These are phyloP conservation scores for Lycorma delicatula DNA, from an alignment of 1,140 invertebrate species.

Conservation along the genomic window DNA sequence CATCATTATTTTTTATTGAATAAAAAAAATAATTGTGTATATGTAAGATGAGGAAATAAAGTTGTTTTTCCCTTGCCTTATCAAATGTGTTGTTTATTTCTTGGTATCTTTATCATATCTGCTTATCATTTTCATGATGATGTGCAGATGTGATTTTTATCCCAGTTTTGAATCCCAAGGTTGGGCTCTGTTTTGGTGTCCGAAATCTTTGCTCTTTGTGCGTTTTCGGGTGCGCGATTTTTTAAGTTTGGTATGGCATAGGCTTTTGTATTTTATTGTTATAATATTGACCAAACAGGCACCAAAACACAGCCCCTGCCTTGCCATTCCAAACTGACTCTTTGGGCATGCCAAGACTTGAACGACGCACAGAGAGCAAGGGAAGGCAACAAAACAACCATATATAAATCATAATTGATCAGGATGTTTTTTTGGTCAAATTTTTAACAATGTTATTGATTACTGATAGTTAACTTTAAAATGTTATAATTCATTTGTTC, in stretches of 20 bases:
- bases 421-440: too few relatives aligned
- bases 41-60: conserved; percentile 20
- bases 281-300: conserved; percentile 40
- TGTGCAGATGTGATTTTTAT: too few relatives aligned
- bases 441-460: too few relatives aligned
- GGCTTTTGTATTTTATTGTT: conserved; percentile 23
- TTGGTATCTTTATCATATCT: conserved; percentile 20
- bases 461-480: too few relatives aligned
- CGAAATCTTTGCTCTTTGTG: conserved; percentile 46
- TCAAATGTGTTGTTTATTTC: conserved; percentile 23
- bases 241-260: conserved; percentile 47
- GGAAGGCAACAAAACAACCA: too few relatives aligned
- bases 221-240: too few relatives aligned
- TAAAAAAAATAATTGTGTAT: neutral
- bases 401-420: too few relatives aligned
- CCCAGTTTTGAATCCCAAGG: too few relatives aligned
- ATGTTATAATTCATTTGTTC: too few relatives aligned
- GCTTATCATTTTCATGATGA: too few relatives aligned
- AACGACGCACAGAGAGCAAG: conserved; percentile 46
- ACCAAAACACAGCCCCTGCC: conserved; percentile 57
- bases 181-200: conserved; percentile 53
- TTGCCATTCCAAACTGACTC: conserved; percentile 52
- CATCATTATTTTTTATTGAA: neutral
- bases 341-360: conserved; percentile 43
- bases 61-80: conserved; percentile 24